phyloP scores from a whole-genome alignment of 2,797 vertebrate species.

The Pitangus sulphuratus region DNA sequence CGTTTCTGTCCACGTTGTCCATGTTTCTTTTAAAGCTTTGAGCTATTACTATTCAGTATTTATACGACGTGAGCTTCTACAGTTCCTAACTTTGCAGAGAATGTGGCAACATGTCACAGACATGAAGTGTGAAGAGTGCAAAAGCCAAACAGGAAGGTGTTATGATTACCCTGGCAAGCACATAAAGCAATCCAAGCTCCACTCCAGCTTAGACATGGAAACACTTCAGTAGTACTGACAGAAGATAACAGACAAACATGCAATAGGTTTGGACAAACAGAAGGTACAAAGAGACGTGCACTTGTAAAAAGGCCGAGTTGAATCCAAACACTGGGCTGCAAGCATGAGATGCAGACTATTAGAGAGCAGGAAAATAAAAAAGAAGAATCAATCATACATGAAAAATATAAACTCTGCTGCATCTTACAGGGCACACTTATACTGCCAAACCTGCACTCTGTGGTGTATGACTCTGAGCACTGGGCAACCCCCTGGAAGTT shows the following conservation, averaged over 20 bases:
- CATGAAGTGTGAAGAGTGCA: neutral
- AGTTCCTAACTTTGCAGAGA: neutral
- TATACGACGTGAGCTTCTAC: neutral
- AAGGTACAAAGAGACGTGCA: neutral
- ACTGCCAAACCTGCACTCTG: constrained; percentile 60
- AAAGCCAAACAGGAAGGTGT: neutral
- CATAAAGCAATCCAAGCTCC: neutral
- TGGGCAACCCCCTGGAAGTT: constrained; percentile 61
- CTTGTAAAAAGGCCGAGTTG: neutral
- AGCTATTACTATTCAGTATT: neutral
- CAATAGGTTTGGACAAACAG: neutral
- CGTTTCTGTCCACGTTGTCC: no score
- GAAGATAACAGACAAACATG: neutral
- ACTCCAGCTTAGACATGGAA: neutral
- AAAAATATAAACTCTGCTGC: neutral
- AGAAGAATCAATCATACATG: neutral
- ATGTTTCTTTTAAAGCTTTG: neutral
- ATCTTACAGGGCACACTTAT: constrained; percentile 51
- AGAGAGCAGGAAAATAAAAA: neutral
- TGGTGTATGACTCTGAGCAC: constrained; percentile 41
- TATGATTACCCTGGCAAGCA: neutral
- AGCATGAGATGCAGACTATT: neutral
- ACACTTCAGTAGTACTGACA: neutral
- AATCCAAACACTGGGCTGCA: neutral
- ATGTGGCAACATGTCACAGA: neutral